A percentile compares a stretch with the other conserved stretches of the same genome.
Evolutionary conservation across 1,140 invertebrate species (phyloP).

Genomic region (Heliothis subflexa): DNA sequence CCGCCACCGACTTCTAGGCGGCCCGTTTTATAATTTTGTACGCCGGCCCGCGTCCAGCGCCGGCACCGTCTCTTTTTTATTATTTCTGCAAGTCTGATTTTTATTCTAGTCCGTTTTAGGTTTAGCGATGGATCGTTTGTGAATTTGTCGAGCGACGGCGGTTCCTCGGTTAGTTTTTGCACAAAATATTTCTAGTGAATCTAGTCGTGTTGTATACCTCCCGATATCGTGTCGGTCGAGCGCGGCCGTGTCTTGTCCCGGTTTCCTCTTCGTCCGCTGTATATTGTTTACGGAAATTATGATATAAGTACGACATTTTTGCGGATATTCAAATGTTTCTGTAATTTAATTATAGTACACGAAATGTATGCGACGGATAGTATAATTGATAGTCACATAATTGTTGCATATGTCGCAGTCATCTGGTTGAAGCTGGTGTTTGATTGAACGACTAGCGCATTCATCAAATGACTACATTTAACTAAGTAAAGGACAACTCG

Average conservation of each 20-base stretch:
- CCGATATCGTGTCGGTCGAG: slow-evolving; percentile 18
- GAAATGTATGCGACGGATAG: slow-evolving; percentile 67
- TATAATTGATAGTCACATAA: slow-evolving; percentile 55
- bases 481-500: too few relatives aligned
- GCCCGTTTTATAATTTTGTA: slow-evolving; percentile 45
- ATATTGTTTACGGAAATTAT: slow-evolving; percentile 44
- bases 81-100: slow-evolving; percentile 70
- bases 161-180: slow-evolving; percentile 57
- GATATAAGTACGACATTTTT: slow-evolving; percentile 51
- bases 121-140: slow-evolving; percentile 57
- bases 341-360: slow-evolving; percentile 53
- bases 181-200: slow-evolving; percentile 57
- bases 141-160: slow-evolving; percentile 21
- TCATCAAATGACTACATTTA: too few relatives aligned
- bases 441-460: too few relatives aligned
- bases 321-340: slow-evolving; percentile 16
- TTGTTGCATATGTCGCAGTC: slow-evolving; percentile 42
- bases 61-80: slow-evolving; percentile 37
- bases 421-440: too few relatives aligned
- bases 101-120: slow-evolving; percentile 71
- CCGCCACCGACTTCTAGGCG: slow-evolving; percentile 60
- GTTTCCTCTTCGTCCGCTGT: slow-evolving; percentile 52
- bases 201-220: slow-evolving; percentile 42
- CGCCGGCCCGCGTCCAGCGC: not conserved
- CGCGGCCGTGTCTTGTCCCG: slow-evolving; percentile 46